phyloP scores from a whole-genome alignment of 2,797 vertebrate species.

The Acanthiza pusilla region DNA sequence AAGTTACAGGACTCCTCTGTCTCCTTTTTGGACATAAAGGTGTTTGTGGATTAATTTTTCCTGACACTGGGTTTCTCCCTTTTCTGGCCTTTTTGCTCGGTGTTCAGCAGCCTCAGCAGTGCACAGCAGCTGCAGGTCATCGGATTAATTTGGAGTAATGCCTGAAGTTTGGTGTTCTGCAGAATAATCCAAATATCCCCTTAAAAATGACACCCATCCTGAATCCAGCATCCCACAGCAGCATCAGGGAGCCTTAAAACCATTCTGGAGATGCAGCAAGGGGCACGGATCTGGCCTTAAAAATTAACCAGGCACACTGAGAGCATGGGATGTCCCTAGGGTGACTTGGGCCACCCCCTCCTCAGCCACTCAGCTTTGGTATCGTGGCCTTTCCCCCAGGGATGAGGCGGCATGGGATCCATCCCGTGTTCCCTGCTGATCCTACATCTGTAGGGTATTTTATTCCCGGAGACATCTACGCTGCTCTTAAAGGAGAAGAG shows the following conservation, averaged over 20 bases:
- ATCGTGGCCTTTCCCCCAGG: not conserved
- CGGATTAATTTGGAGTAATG: not conserved
- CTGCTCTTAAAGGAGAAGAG: not conserved
- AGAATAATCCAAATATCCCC: not conserved
- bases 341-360: not conserved
- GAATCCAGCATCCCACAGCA: accelerated
- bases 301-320: not conserved
- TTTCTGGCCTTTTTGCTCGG: not conserved
- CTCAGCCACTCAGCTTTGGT: not conserved
- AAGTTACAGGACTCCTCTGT: no score
- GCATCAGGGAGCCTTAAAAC: accelerated
- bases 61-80: not conserved
- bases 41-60: no score
- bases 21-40: no score
- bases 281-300: not conserved
- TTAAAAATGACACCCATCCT: accelerated
- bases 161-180: not conserved
- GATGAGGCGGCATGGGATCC: accelerated
- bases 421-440: accelerated
- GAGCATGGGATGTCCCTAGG: accelerated
- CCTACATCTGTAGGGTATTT: accelerated
- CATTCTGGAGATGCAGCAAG: accelerated
- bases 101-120: accelerated
- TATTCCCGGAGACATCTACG: accelerated
- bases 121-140: not conserved